Evolutionary conservation across 2,888 invertebrate species (phyloP).

Genomic region (Lepetodrilus schrolli): DNA sequence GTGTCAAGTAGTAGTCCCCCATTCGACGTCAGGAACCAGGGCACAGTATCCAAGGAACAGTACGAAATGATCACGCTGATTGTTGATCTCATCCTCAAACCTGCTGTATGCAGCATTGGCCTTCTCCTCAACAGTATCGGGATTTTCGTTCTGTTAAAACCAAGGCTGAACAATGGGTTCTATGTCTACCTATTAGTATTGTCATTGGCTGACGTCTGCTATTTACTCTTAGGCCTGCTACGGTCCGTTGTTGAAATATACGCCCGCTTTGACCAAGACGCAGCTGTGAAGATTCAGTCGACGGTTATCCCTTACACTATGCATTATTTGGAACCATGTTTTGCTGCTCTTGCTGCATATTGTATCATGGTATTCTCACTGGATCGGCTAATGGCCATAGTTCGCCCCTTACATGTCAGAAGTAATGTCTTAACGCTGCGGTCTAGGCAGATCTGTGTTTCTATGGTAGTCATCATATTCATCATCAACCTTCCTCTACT

Average conservation of each 20-base stretch:
- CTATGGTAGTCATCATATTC: background rate
- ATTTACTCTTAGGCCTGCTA: background rate
- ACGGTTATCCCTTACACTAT: background rate
- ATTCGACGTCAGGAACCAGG: background rate
- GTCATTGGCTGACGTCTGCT: background rate
- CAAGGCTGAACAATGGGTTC: background rate
- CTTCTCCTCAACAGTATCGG: background rate
- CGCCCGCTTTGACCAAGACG: background rate
- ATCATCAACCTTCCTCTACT: too few species aligned
- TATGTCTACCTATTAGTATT: background rate
- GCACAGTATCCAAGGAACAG: background rate
- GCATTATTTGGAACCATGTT: too few species aligned
- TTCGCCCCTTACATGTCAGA: background rate
- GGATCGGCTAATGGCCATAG: background rate
- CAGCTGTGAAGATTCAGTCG: background rate
- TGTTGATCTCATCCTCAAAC: background rate
- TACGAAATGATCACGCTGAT: slow-evolving; percentile 2
- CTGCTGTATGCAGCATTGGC: background rate
- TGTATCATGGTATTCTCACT: slow-evolving; percentile 16
- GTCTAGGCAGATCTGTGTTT: too few species aligned
- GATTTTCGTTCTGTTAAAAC: background rate
- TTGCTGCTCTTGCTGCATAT: background rate
- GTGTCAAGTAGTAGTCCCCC: too few species aligned
- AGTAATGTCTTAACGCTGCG: too few species aligned
- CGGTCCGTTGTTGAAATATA: background rate